Conservation (phyloP, 2,113 vertebrate species). For the Dromiciops gliroides region DNA sequence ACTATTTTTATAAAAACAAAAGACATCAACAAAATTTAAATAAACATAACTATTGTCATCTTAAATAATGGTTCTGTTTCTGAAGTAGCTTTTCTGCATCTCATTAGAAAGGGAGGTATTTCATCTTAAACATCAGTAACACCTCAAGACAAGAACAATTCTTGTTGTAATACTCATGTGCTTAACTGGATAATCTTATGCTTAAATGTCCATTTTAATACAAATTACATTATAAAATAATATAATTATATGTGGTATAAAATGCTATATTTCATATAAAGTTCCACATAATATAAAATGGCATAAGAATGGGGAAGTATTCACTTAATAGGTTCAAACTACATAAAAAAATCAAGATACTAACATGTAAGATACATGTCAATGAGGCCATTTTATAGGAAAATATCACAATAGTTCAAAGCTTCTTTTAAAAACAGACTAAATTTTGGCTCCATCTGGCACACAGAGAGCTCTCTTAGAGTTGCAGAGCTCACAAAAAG, state of each 20-base stretch:
- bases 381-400: conserved; percentile 70
- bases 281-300: not conserved
- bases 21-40: not conserved
- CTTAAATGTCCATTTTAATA: not conserved
- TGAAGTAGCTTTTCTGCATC: not conserved
- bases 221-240: not conserved
- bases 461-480: conserved; percentile 61
- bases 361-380: conserved; percentile 54
- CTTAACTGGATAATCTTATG: not conserved
- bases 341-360: conserved; percentile 61
- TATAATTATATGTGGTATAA: not conserved
- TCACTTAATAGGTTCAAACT: conserved; percentile 50
- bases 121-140: not conserved
- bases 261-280: conserved; percentile 16
- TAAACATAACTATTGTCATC: not conserved
- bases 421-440: conserved; percentile 58
- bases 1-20: not conserved
- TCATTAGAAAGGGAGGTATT: not conserved
- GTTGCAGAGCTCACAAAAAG: conserved; percentile 30
- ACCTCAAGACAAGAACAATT: conserved; percentile 35
- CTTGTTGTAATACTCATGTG: not conserved
- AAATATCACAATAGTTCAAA: conserved; percentile 41
- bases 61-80: not conserved
- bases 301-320: conserved; percentile 18
- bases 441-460: conserved; percentile 65